Evolutionary conservation across 2,797 vertebrate genomes (phyloP), one percentile per base, ranked within the genome.

Genomic region (Acanthopagrus latus): DNA sequence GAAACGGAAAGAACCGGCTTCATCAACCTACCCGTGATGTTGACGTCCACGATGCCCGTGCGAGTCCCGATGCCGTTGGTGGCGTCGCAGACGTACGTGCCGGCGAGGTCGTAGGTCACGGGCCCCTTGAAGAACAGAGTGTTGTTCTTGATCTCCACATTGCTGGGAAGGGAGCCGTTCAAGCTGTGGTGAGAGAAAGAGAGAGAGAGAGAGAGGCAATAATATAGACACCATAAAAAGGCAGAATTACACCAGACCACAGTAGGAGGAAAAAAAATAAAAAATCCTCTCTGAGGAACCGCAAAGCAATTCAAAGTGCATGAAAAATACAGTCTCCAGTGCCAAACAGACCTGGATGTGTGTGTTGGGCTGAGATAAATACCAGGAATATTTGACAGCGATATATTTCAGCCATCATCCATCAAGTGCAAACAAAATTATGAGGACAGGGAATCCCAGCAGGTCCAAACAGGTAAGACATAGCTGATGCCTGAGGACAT

Each of bases 71-170:
- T 97, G 90, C 96, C 89, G 10, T 99, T 99, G 90, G 96, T 97
- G 23, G 98, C 98, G 62, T 98, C 97, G 0, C 98, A 99, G 78
- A 99, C 88, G 8, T 99, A 99, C 0, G 97, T 98, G 64, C 97
- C 97, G 0, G 97, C 96, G 64, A 98, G 81, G 64, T 96, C 97
- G 38, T 97, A 96, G 84, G 94, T 97, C 87, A 99, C 96, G 0
- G 97, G 95, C 1, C 96, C 97, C 87, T 96, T 97, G 92, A 99
- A 99, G 95, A 96, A 96, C 75, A 99, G 94, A 2, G 97, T 97
- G 95, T 97, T 97, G 95, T 99, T 99, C 91, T 96, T 97, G 88
- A 97, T 96, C 82, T 99, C 98, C 87, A 97, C 97, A 0, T 95
- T 98, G 72, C 91, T 96, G 52, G 97, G 96, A 80, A 99, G 93